phyloP scores from a whole-genome alignment of 2,888 invertebrate species.

The Isoperla grammatica region DNA sequence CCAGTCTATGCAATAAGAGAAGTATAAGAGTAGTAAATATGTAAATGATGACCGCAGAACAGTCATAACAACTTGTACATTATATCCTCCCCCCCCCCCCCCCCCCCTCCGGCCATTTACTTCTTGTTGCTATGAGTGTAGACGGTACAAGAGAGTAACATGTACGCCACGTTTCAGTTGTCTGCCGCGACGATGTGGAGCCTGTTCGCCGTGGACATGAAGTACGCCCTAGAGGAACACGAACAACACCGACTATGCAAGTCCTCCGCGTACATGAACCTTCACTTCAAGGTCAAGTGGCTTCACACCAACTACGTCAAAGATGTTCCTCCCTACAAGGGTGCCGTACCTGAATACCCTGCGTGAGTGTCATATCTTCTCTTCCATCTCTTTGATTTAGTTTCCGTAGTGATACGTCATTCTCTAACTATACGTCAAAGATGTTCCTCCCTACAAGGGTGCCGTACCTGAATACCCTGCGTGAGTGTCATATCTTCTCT shows the following conservation, averaged over 20 bases:
- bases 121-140: no score
- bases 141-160: no score
- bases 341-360: conserved; percentile 96
- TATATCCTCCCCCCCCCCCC: no score
- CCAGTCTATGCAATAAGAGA: no score
- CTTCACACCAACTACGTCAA: conserved; percentile 96
- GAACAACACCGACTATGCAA: conserved; percentile 93
- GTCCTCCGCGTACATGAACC: conserved; percentile 98
- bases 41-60: no score
- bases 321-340: conserved; percentile 95
- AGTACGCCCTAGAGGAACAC: conserved; percentile 96
- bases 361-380: conserved; percentile 50
- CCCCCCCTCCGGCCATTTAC: no score
- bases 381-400: no score
- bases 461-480: conserved; percentile 98
- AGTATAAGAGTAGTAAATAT: no score
- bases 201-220: conserved; percentile 93
- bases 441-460: conserved; percentile 94
- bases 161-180: no score
- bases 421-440: conserved; percentile 75
- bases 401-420: no score
- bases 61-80: no score
- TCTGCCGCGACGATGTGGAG: conserved; percentile 99
- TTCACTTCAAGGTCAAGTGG: conserved; percentile 98
- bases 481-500: conserved; percentile 41